Conservation (phyloP, 2,888 invertebrate species). For the Lycophotia porphyrea region DNA sequence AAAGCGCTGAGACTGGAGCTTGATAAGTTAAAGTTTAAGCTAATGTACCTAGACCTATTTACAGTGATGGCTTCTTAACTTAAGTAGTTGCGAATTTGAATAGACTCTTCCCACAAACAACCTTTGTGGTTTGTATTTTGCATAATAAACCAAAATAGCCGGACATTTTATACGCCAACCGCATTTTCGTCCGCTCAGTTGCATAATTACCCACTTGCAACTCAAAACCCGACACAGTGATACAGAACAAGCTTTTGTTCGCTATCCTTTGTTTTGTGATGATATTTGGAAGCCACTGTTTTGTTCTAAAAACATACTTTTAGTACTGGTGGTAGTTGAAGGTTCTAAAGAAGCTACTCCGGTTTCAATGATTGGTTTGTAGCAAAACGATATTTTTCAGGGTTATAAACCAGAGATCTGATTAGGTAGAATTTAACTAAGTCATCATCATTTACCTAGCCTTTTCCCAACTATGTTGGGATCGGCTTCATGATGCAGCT, state of each 20-base stretch:
- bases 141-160: conserved; percentile 12
- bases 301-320: neutral
- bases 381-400: neutral
- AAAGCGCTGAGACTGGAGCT: neutral
- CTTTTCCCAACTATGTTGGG: too few species aligned
- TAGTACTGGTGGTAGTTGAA: neutral
- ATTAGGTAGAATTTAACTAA: too few species aligned
- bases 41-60: too few species aligned
- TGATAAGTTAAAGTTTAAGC: neutral
- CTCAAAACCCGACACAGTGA: conserved; percentile 51
- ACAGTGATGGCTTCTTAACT: neutral
- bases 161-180: conserved; percentile 22
- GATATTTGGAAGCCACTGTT: neutral
- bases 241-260: conserved; percentile 50
- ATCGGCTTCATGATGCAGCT: too few species aligned
- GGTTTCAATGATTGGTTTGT: neutral
- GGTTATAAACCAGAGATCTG: too few species aligned
- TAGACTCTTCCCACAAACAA: neutral
- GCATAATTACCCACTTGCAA: conserved; percentile 61
- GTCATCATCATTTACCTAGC: too few species aligned
- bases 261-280: conserved; percentile 35
- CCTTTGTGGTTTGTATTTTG: neutral
- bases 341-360: neutral
- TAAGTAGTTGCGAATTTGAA: neutral
- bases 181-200: conserved; percentile 14